phyloP scores from a whole-genome alignment of 2,888 invertebrate species.

The Drosophila lutescens region DNA sequence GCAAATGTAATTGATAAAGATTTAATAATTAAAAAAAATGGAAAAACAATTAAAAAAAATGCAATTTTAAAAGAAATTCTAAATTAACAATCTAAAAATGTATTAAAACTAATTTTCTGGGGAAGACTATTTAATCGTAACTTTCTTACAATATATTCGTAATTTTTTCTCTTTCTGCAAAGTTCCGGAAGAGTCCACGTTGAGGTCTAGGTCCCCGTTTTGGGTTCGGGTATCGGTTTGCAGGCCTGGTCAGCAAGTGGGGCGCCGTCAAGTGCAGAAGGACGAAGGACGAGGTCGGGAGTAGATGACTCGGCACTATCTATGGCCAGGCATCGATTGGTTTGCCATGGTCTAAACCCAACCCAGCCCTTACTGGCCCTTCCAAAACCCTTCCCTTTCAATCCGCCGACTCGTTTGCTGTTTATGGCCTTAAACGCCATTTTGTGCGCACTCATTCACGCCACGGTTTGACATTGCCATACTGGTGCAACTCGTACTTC shows the following conservation, averaged over 20 bases:
- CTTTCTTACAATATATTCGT: no score
- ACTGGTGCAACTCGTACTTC: constrained; percentile 30
- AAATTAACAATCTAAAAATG: no score
- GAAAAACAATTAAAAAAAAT: not conserved
- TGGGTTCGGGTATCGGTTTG: constrained; percentile 19
- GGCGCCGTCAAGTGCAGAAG: constrained; percentile 72
- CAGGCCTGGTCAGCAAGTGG: constrained; percentile 14
- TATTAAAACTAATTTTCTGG: no score
- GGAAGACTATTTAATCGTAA: no score
- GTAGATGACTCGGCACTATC: constrained; percentile 66
- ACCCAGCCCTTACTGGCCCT: constrained; percentile 10
- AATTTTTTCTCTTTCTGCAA: constrained; percentile 3
- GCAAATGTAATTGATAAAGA: no score
- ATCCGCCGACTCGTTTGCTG: constrained; percentile 41
- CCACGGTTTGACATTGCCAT: constrained; percentile 53
- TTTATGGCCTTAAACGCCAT: constrained; percentile 81
- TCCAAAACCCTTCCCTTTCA: constrained; percentile 2
- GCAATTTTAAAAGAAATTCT: no score
- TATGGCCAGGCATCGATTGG: constrained; percentile 74
- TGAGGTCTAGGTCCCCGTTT: constrained; percentile 27
- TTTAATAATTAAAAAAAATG: no score
- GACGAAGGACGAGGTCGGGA: constrained; percentile 28
- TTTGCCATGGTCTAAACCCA: constrained; percentile 63
- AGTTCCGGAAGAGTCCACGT: constrained; percentile 6
- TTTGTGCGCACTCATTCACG: constrained; percentile 76